Evolutionary conservation across 2,113 vertebrate species (phyloP).

Genomic region (Stegostoma tigrinum): DNA sequence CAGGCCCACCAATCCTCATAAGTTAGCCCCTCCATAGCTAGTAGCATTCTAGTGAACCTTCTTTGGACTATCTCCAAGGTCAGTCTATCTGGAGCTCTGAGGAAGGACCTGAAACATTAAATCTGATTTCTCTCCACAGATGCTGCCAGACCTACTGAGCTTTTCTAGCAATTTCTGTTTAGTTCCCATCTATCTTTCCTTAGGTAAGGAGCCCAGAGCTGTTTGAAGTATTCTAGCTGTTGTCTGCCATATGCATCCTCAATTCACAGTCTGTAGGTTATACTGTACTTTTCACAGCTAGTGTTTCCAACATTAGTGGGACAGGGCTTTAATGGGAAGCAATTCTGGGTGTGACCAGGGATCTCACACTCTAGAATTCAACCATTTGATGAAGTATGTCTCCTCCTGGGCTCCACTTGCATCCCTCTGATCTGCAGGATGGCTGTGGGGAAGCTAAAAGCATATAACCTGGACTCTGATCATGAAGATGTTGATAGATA

Average conservation of each 20-base stretch:
- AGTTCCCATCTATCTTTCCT: no score
- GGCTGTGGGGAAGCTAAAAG: background rate
- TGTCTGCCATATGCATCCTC: background rate
- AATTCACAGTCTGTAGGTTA: background rate
- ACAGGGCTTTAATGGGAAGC: background rate
- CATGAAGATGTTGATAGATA: background rate
- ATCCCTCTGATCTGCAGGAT: background rate
- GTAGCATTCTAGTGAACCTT: no score
- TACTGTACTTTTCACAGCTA: background rate
- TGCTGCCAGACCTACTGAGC: no score
- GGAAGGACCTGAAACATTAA: no score
- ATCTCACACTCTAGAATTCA: background rate
- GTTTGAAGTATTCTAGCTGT: no score
- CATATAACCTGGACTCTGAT: background rate
- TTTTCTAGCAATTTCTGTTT: no score
- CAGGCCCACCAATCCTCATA: no score
- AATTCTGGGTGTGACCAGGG: background rate
- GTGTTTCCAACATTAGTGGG: background rate
- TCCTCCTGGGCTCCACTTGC: background rate
- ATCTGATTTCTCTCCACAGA: no score
- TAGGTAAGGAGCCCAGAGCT: no score
- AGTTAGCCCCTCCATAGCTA: no score
- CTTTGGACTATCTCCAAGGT: no score
- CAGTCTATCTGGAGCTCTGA: no score
- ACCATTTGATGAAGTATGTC: background rate